These are phyloP conservation scores for Phaenicophaeus curvirostris DNA, from an alignment of 2,797 vertebrate genomes.

Conservation along the genomic window DNA sequence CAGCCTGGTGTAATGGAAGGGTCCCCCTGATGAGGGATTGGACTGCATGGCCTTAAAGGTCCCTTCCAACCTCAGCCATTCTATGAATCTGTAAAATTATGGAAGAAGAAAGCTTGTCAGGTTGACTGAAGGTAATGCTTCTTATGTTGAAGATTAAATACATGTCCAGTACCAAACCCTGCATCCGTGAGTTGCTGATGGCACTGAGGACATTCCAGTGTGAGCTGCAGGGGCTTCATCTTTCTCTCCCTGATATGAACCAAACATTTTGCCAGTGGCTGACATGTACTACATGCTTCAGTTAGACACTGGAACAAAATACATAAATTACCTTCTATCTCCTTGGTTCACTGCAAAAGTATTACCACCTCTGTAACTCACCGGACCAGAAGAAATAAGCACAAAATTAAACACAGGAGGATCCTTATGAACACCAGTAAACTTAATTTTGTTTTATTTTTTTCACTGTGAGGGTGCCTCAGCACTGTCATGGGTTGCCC, in stretches of 20 bases:
- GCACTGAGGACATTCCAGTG: neutral
- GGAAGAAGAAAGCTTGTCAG: neutral
- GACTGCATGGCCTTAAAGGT: too few relatives aligned
- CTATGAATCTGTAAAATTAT: neutral
- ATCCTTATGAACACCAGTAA: neutral
- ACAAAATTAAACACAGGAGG: neutral
- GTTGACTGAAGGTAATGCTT: neutral
- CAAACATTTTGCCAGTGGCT: neutral
- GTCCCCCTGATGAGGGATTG: too few relatives aligned
- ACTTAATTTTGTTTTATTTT: too few relatives aligned
- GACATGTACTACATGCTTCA: rapidly evolving
- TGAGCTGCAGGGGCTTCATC: rapidly evolving
- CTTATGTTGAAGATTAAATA: neutral
- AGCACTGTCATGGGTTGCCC: neutral
- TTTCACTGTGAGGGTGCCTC: neutral
- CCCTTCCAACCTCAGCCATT: too few relatives aligned
- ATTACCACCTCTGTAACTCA: neutral
- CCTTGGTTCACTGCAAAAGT: neutral
- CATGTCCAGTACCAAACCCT: neutral
- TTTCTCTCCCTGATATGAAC: neutral
- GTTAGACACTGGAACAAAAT: neutral
- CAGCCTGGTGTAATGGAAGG: too few relatives aligned
- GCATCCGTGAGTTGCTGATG: neutral
- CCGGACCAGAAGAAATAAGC: neutral
- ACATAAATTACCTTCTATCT: neutral